phyloP scores from a whole-genome alignment of 2,113 vertebrate genomes.

The Campylorhamphus procurvoides region DNA sequence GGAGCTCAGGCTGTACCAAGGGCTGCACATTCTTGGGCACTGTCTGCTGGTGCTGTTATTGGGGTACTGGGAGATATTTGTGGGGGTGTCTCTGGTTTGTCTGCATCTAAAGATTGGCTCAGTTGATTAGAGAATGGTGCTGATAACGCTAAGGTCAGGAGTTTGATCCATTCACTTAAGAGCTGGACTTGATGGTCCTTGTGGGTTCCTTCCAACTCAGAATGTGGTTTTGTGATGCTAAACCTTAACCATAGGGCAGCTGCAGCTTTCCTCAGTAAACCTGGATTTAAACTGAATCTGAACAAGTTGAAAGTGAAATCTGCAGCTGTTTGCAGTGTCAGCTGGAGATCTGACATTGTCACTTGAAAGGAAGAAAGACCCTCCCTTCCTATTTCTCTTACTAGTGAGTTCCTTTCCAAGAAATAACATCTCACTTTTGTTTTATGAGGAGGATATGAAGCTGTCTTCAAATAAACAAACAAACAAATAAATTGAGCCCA shows the following conservation, averaged over 20 bases:
- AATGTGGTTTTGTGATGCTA: not conserved
- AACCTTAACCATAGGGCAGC: not conserved
- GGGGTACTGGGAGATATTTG: not conserved
- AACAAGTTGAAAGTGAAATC: not conserved
- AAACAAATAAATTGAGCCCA: not conserved
- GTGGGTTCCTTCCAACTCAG: not conserved
- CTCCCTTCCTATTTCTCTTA: not conserved
- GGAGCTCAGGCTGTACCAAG: not conserved
- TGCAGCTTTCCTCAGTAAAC: not conserved
- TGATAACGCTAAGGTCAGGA: not conserved
- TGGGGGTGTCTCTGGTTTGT: not conserved
- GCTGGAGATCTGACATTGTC: not conserved
- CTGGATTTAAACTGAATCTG: not conserved
- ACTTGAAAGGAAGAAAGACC: not conserved
- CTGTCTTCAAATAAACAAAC: not conserved
- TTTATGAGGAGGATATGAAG: not conserved
- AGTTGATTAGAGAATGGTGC: not conserved
- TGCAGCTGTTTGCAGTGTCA: not conserved
- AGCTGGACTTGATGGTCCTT: not conserved
- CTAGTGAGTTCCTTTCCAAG: not conserved
- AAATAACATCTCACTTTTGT: not conserved
- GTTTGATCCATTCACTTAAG: not conserved
- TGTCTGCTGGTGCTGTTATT: not conserved
- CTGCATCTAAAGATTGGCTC: not conserved
- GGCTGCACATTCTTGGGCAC: not conserved